Conservation (phyloP, 1,140 invertebrate species). For the Trissolcus basalis region DNA sequence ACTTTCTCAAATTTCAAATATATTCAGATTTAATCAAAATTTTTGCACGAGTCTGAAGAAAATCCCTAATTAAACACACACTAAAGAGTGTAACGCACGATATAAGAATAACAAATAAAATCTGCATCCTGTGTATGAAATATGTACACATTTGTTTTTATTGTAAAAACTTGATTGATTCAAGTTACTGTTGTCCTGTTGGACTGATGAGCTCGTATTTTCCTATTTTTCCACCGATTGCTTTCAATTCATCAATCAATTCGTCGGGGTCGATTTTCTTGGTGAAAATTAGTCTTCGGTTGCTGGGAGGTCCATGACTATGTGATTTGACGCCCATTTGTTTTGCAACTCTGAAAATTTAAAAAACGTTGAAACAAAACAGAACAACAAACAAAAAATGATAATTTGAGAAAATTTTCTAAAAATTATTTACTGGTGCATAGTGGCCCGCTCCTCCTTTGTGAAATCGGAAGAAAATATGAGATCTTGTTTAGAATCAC, state of each 20-base stretch:
- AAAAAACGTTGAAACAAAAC: conserved; percentile 6
- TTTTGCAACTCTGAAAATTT: conserved; percentile 63
- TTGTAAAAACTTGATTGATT: no score
- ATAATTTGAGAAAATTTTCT: conserved; percentile 11
- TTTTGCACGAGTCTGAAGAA: background rate
- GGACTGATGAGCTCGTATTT: conserved; percentile 70
- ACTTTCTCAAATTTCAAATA: background rate
- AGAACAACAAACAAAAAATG: conserved; percentile 4
- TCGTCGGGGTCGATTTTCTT: conserved; percentile 64
- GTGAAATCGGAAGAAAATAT: conserved; percentile 83
- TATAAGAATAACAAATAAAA: background rate
- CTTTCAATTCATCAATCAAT: conserved; percentile 63
- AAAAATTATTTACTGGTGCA: conserved; percentile 78
- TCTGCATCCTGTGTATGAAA: no score
- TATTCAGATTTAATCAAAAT: background rate
- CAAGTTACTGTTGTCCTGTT: conserved; percentile 3
- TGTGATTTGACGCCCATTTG: conserved; percentile 69
- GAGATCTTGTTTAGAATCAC: conserved; percentile 78
- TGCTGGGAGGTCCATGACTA: conserved; percentile 64
- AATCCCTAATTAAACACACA: background rate
- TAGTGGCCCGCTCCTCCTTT: conserved; percentile 82
- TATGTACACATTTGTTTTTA: no score
- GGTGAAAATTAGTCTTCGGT: conserved; percentile 66
- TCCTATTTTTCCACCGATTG: conserved; percentile 63
- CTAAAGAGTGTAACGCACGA: no score